Conservation (phyloP, 2,797 vertebrate species). For the Molossus molossus region DNA sequence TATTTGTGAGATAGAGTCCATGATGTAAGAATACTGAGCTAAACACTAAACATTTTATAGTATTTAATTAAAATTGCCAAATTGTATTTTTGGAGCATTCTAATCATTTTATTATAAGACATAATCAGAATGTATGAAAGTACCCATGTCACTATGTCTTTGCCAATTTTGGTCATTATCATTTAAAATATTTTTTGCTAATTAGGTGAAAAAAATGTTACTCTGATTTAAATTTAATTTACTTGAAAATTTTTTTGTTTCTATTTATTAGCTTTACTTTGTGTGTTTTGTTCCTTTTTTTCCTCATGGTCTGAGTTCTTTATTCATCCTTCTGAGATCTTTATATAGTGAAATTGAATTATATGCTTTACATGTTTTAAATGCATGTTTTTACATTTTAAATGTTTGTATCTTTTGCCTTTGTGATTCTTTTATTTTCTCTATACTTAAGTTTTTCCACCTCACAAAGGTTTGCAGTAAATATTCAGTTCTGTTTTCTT, state of each 20-base stretch:
- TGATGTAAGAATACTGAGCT: slow-evolving; percentile 23
- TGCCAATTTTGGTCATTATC: slow-evolving; percentile 31
- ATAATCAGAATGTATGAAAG: background rate
- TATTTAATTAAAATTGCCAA: slow-evolving; percentile 60
- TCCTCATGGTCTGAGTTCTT: slow-evolving; percentile 58
- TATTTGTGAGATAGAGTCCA: slow-evolving; percentile 15
- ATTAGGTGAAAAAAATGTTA: slow-evolving; percentile 57
- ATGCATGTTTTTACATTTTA: slow-evolving; percentile 29
- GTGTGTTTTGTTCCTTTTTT: slow-evolving; percentile 50
- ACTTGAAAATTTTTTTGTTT: slow-evolving; percentile 42
- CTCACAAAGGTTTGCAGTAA: slow-evolving; percentile 4
- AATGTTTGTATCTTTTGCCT: slow-evolving; percentile 39
- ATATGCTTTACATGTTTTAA: background rate
- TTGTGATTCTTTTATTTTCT: slow-evolving; percentile 60
- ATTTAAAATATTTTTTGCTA: slow-evolving; percentile 58
- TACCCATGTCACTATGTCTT: background rate
- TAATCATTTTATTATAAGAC: slow-evolving; percentile 5
- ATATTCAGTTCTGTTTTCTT: slow-evolving; percentile 16
- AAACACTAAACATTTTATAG: slow-evolving; percentile 50
- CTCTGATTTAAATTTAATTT: slow-evolving; percentile 62
- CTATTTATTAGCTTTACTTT: slow-evolving; percentile 58
- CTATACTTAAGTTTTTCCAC: slow-evolving; percentile 24
- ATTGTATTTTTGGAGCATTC: slow-evolving; percentile 66
- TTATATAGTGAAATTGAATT: slow-evolving; percentile 46
- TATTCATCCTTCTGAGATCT: slow-evolving; percentile 49